phyloP scores from a whole-genome alignment of 2,797 vertebrate genomes.

The Acanthurus leucopareius region DNA sequence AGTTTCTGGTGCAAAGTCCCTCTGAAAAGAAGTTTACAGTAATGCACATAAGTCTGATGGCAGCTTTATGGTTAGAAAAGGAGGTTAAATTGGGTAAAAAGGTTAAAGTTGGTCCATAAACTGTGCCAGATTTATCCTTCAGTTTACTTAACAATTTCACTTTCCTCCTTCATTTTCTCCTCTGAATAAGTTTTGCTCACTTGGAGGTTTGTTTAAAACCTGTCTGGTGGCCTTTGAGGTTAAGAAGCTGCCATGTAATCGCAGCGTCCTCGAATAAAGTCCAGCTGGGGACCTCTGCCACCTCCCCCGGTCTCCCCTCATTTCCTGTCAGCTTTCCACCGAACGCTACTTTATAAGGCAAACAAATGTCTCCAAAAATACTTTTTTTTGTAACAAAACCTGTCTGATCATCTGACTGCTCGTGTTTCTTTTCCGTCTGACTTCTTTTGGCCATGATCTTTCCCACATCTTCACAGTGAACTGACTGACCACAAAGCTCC shows the following conservation, averaged over 20 bases:
- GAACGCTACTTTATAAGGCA: not conserved
- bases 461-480: not conserved
- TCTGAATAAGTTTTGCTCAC: not conserved
- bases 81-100: not conserved
- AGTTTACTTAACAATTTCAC: not conserved
- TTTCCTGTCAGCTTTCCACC: not conserved
- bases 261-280: not conserved
- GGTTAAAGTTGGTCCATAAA: not conserved
- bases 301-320: not conserved
- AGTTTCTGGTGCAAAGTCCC: not conserved
- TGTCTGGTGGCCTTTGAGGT: conserved; percentile 10
- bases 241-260: conserved; percentile 20
- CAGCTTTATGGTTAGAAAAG: not conserved
- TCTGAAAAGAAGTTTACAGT: not conserved
- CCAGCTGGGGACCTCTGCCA: conserved; percentile 9
- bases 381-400: not conserved
- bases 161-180: not conserved
- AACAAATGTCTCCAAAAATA: not conserved
- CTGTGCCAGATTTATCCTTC: not conserved
- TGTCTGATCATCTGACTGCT: not conserved
- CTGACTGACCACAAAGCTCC: not conserved
- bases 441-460: not conserved
- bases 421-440: not conserved
- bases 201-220: not conserved
- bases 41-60: not conserved